Evolutionary conservation across 2,888 invertebrate species (phyloP), one percentile per base, ranked within the genome.

Genomic region (Limenitis camilla): DNA sequence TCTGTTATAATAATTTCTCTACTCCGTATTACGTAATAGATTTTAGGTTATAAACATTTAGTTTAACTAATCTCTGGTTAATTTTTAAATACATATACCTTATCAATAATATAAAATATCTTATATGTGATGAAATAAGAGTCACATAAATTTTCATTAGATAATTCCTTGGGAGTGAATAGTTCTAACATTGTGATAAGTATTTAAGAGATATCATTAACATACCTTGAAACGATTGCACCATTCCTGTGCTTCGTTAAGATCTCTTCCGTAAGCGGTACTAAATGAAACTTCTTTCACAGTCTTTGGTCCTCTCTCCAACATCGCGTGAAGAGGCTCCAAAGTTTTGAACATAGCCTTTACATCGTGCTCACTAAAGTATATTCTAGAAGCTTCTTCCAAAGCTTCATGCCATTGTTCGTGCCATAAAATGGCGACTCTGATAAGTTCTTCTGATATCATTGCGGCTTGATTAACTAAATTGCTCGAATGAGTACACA

Each of bases 381-480:
- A 99, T 7, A 99, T 83, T 59, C 92, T 72, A 5, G 96, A 96
- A 0, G 98, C 98, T 74, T 99, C 98, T 68, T 96, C 96, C 19
- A 99, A 81, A 0, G 98, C 99, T 76, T 99, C 99, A 72, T 99
- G 97, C 99, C 99, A 99, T 69, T 98, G 92, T 76, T 99, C 99
- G 72, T 99, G 99, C 99, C 99, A 99, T 11, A 99, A 85, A 61
- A 99, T 99, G 2, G 99, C 99, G 1, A 99, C 98, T 49, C 99
- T 89, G 53, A 99, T 99, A 44, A 99, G 88, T 78, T 99, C 99
- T 67, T 99, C 98, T 40, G 97, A 93, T 56, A 97, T 98, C 94
- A 97, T 94, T 67, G 97, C 92, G 0, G 98, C 98, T 77, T 99
- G 99, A 65, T 95, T 94, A 0, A 99, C 99, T 42, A 99, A 86